These are phyloP conservation scores for Meriones psammophilus DNA, from an alignment of 2,797 vertebrate genomes.

Conservation along the genomic window DNA sequence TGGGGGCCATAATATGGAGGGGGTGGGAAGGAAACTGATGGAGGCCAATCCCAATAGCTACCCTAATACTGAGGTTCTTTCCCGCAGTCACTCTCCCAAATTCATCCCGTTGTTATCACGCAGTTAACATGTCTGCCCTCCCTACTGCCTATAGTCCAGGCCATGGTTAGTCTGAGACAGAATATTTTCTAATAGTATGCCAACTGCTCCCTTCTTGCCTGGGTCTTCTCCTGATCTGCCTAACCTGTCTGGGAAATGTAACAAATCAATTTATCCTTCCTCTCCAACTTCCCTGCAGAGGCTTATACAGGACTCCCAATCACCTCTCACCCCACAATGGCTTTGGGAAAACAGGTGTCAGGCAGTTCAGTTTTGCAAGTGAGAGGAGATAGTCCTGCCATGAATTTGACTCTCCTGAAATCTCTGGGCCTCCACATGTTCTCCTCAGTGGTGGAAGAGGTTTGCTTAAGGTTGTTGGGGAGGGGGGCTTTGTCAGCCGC, in stretches of 20 bases:
- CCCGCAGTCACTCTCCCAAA: not conserved
- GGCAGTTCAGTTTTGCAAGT: constrained; percentile 18
- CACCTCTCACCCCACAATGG: constrained; percentile 52
- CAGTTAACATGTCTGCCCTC: not conserved
- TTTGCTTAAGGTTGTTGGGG: constrained; percentile 77
- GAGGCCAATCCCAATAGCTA: not conserved
- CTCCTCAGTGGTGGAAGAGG: constrained; percentile 58
- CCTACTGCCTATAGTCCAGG: not conserved
- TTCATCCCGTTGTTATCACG: not conserved
- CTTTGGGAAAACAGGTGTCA: constrained; percentile 74
- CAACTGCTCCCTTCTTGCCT: not conserved
- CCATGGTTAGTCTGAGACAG: not conserved
- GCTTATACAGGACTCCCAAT: not conserved
- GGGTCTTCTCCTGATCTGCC: not conserved
- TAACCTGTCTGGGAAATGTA: constrained; percentile 63
- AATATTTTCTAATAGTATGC: not conserved
- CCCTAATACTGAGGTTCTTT: not conserved
- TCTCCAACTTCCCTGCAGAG: constrained; percentile 30
- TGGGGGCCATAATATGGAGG: not conserved
- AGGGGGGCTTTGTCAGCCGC: constrained; percentile 84
- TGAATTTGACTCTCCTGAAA: constrained; percentile 39
- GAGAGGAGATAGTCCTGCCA: constrained; percentile 32
- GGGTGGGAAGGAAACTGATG: not conserved
- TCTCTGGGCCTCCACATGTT: not conserved
- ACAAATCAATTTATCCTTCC: constrained; percentile 48